Base-by-base conservation (phyloP, 1,140 invertebrate species). In the Pararge aegeria region DNA sequence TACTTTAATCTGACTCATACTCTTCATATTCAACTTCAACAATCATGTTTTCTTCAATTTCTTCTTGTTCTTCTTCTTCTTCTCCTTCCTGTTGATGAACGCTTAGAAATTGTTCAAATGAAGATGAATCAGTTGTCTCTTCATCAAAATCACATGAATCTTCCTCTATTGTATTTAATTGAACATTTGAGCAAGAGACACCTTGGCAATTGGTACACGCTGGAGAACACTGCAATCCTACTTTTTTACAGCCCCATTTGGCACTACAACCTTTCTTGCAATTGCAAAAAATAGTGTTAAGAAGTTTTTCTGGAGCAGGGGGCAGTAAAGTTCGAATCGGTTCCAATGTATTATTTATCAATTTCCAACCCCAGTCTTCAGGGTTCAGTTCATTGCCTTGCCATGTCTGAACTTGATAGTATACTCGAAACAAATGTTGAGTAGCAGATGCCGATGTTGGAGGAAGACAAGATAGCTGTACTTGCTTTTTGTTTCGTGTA, bases 311-410 rank as follows among this genome's bases (percentile, higher is more conserved):
- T 61, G 77, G 75, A 24, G 68, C 76, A 61, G 71, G 64, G 34
- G 63, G 66, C 0, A 62, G 55, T 57, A 70, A 58, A 46, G 63
- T 78, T 60, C 30, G 57, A 34, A 74, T 66, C 44, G 79, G 72
- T 30, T 75, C 40, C 24, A 82, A 13, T 10, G 62, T 52, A 53
- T 57, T 59, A 40, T 72, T 51, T 50, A 30, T 60, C 13, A 68
- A 46, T 55, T 64, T 67, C 76, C 71, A 83, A 52, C 70, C 76
- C 76, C 78, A 84, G 38, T 69, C 61, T 64, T 74, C 40, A 9
- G 82, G 75, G 44, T 74, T 30, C 46, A 80, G 55, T 44, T 79
- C 27, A 61, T 75, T 61, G 15, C 74, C 78, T 55, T 65, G 64
- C 64, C 55, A 70, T 12, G 53, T 21, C 65, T 70, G 63, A 69